Percentiles rank a stretch among this genome's conserved stretches.
Conservation (phyloP, 1,140 invertebrate species). For the Zaprionus taronus region DNA sequence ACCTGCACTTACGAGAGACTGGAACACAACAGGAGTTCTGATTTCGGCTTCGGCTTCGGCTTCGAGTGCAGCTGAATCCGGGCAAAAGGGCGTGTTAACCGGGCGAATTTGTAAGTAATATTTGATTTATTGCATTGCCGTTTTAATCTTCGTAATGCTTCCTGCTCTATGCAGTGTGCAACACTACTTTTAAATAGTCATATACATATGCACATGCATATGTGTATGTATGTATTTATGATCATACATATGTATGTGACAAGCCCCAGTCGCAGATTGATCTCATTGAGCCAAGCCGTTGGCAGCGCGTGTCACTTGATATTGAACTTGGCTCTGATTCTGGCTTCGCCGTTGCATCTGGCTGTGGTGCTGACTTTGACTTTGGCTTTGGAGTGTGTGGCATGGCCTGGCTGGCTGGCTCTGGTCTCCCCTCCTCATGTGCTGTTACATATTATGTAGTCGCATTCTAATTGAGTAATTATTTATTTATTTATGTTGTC, state of each 20-base stretch:
- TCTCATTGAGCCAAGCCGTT: slow-evolving; percentile 36
- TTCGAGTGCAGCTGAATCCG: slow-evolving; percentile 9
- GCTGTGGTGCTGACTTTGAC: slow-evolving; percentile 24
- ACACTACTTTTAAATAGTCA: background rate
- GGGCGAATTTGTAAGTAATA: slow-evolving; percentile 51
- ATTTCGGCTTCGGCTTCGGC: background rate
- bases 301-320: slow-evolving; percentile 68
- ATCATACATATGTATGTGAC: slow-evolving; percentile 24
- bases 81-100: slow-evolving; percentile 65
- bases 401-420: slow-evolving; percentile 43
- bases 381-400: slow-evolving; percentile 55
- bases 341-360: slow-evolving; percentile 23
- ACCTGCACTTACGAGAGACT: slow-evolving; percentile 46
- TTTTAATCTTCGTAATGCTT: slow-evolving; percentile 59
- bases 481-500: slow-evolving; percentile 79
- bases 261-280: slow-evolving; percentile 31
- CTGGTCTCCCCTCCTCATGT: slow-evolving; percentile 18
- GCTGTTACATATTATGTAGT: slow-evolving; percentile 46
- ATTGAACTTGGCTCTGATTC: slow-evolving; percentile 71
- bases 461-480: slow-evolving; percentile 73
- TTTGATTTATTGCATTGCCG: slow-evolving; percentile 71
- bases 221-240: background rate
- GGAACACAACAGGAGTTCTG: slow-evolving; percentile 21
- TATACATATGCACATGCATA: background rate
- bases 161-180: slow-evolving; percentile 47